Percentiles rank a stretch among this genome's conserved stretches.
Conservation (phyloP, 1,140 invertebrate species). For the Trichonephila inaurata region DNA sequence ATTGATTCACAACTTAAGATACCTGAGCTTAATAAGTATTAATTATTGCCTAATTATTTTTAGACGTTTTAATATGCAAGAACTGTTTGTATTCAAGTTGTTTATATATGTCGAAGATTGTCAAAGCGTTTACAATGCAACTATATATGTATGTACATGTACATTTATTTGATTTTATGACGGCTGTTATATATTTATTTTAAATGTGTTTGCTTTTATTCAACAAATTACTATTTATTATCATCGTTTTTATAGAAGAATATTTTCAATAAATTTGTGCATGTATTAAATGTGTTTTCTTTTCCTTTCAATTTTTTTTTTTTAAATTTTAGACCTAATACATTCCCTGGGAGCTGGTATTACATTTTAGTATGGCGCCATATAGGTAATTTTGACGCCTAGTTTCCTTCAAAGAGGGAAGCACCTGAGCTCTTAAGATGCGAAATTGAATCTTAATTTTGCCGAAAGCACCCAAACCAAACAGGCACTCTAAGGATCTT, state of each 20-base stretch:
- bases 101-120: not conserved
- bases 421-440: no score
- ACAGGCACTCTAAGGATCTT: no score
- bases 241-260: not conserved
- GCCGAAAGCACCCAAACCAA: no score
- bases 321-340: no score
- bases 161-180: conserved; percentile 2
- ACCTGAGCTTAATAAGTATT: conserved; percentile 21
- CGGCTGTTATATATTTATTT: conserved; percentile 20
- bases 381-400: no score
- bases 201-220: conserved; percentile 27
- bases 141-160: not conserved
- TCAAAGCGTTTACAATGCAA: not conserved
- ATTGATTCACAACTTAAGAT: not conserved
- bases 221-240: conserved; percentile 19
- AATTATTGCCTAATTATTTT: conserved; percentile 4
- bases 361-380: no score
- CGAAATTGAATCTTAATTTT: no score
- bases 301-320: not conserved
- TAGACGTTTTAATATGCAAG: not conserved
- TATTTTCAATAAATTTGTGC: conserved; percentile 6
- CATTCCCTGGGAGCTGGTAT: no score
- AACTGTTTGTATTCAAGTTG: not conserved
- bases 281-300: not conserved
- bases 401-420: no score